A percentile compares a stretch with the other conserved stretches of the same genome.
These are phyloP conservation scores for Prorops nasuta DNA, from an alignment of 1,140 invertebrate genomes.

Conservation along the genomic window DNA sequence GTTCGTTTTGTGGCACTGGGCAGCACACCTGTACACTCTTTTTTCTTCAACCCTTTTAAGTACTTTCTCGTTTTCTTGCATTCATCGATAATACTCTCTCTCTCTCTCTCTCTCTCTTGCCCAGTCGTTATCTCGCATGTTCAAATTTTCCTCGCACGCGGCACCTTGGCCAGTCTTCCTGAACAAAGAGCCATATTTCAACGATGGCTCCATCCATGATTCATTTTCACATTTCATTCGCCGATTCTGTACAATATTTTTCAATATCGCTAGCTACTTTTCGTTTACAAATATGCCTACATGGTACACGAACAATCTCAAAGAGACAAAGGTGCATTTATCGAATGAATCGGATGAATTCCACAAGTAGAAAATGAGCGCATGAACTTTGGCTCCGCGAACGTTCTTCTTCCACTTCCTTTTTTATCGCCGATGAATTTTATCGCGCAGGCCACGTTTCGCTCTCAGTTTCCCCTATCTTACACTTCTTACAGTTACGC, in stretches of 20 bases:
- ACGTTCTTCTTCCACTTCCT: background rate
- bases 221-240: no score
- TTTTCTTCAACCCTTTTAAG: constrained; percentile 6
- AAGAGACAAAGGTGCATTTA: no score
- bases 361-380: background rate
- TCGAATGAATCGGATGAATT: no score
- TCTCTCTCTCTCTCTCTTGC: constrained; percentile 7
- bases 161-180: background rate
- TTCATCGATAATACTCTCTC: background rate
- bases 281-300: no score
- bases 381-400: background rate
- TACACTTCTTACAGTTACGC: background rate
- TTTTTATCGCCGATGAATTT: no score
- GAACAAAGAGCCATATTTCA: no score
- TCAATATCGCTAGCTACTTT: no score
- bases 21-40: constrained; percentile 13
- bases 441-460: no score
- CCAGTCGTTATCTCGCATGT: constrained; percentile 1
- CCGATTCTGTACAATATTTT: no score
- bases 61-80: constrained; percentile 3
- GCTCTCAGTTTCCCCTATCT: background rate
- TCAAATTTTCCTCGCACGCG: background rate
- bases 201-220: no score
- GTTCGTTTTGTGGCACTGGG: constrained; percentile 29
- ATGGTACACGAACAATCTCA: no score